phyloP scores from a whole-genome alignment of 2,797 vertebrate genomes.

The Coluber constrictor region DNA sequence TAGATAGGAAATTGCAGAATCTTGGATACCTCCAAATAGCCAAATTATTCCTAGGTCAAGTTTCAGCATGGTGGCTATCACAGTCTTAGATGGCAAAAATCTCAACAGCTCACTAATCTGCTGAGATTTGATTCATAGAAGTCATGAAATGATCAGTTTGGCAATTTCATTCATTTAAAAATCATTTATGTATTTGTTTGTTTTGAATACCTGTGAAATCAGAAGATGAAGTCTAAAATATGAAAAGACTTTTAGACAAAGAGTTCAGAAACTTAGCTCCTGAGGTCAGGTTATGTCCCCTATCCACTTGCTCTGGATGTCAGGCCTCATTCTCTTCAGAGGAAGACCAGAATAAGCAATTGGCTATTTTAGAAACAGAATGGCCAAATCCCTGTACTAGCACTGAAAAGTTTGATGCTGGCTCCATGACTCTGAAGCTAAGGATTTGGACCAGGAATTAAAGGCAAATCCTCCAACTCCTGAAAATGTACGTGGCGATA shows the following conservation, averaged over 20 bases:
- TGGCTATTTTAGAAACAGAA: not conserved
- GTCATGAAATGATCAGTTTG: not conserved
- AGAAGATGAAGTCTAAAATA: not conserved
- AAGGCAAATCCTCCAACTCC: not conserved
- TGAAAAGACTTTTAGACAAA: not conserved
- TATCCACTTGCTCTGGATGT: not conserved
- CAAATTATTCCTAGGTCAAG: not conserved
- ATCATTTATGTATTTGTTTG: not conserved
- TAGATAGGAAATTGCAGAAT: not conserved
- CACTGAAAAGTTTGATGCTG: not conserved
- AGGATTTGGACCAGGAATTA: not conserved
- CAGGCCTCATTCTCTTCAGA: not conserved
- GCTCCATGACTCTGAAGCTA: not conserved
- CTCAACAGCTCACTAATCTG: not conserved
- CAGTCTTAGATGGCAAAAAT: not conserved
- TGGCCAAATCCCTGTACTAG: not conserved
- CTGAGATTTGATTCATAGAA: not conserved
- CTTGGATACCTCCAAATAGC: constrained; percentile 5
- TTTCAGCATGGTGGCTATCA: not conserved
- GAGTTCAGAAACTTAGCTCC: not conserved
- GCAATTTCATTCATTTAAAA: not conserved
- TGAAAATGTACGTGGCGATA: not conserved
- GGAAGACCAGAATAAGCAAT: not conserved
- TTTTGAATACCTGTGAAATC: not conserved
- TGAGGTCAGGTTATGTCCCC: not conserved